Conservation (phyloP, 2,888 invertebrate species). For the Saturnia pavonia region DNA sequence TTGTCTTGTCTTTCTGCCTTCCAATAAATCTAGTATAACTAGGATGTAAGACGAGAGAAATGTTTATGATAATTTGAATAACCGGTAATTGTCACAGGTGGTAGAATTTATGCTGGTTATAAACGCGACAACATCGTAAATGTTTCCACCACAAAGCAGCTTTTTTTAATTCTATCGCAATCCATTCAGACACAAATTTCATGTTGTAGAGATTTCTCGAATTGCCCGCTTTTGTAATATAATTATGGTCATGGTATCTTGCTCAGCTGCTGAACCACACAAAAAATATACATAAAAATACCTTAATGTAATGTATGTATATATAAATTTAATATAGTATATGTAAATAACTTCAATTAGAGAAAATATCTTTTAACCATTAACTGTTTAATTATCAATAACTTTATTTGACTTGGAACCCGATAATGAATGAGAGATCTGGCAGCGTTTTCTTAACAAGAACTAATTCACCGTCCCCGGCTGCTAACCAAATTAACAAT, state of each 20-base stretch:
- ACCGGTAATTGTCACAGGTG: not conserved
- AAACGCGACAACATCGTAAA: too few relatives aligned
- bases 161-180: too few relatives aligned
- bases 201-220: too few relatives aligned
- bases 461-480: conserved; percentile 49
- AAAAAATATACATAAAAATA: too few relatives aligned
- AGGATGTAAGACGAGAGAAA: not conserved
- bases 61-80: not conserved
- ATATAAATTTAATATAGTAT: not conserved
- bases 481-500: conserved; percentile 71
- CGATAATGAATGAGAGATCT: conserved; percentile 27
- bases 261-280: too few relatives aligned
- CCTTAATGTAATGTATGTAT: not conserved
- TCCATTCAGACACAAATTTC: too few relatives aligned
- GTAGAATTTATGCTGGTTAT: too few relatives aligned
- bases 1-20: conserved; percentile 22
- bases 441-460: conserved; percentile 41
- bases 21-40: not conserved
- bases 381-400: not conserved
- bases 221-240: too few relatives aligned
- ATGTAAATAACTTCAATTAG: not conserved
- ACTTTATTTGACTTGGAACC: conserved; percentile 24
- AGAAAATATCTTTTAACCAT: not conserved
- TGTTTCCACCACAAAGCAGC: too few relatives aligned
- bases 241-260: too few relatives aligned